A percentile compares a stretch with the other conserved stretches of the same genome.
Evolutionary conservation across 2,797 vertebrate species (phyloP).

Genomic region (Limosa lapponica): DNA sequence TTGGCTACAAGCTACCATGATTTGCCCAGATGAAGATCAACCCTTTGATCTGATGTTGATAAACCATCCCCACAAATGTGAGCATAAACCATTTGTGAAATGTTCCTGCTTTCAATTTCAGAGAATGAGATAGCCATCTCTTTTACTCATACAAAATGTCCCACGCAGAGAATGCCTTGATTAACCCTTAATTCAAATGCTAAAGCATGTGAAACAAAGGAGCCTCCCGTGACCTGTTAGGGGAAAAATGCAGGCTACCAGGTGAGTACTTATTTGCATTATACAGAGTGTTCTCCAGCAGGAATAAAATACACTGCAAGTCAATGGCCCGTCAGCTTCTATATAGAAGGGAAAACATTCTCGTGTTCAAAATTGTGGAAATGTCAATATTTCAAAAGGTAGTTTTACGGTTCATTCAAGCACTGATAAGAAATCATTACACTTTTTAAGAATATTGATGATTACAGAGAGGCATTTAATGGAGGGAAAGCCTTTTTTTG

Average conservation of each 20-base stretch:
- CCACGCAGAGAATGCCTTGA: neutral
- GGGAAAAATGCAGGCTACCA: neutral
- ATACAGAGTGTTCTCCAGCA: neutral
- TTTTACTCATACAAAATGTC: neutral
- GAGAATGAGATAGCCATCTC: neutral
- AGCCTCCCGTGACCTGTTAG: neutral
- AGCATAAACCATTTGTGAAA: neutral
- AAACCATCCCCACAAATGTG: neutral
- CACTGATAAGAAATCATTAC: conserved; percentile 83
- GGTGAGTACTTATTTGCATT: conserved; percentile 7
- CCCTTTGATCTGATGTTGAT: neutral
- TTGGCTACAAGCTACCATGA: neutral
- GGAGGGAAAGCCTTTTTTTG: conserved; percentile 79
- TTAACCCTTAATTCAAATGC: conserved; percentile 26
- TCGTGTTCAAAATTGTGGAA: conserved; percentile 80
- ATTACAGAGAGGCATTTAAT: conserved; percentile 76
- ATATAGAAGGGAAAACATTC: conserved; percentile 71
- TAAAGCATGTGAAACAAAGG: neutral
- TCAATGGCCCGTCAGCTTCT: conserved; percentile 73
- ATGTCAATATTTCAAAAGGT: conserved; percentile 86
- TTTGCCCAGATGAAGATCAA: neutral
- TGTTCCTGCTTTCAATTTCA: neutral
- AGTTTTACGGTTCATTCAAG: conserved; percentile 84
- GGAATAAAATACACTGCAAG: conserved; percentile 69
- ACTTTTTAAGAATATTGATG: conserved; percentile 80